A percentile compares a stretch with the other conserved stretches of the same genome.
Conservation (phyloP, 2,797 vertebrate genomes). For the Triplophysa yarkandensis region DNA sequence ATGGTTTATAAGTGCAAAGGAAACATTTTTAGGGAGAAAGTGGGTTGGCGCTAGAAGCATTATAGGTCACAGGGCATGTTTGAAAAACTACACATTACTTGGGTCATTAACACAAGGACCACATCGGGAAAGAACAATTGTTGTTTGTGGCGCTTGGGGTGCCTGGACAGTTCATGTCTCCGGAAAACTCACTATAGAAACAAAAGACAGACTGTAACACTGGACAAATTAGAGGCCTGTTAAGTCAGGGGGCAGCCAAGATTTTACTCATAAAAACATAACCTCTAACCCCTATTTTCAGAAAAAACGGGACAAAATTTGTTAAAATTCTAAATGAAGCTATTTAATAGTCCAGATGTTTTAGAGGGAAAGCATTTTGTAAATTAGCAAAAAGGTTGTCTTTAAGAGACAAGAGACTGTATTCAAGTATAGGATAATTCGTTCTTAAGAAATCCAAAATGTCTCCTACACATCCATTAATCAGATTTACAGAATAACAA, state of each 20-base stretch:
- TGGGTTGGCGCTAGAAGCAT: conserved; percentile 6
- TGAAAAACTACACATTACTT: conserved; percentile 41
- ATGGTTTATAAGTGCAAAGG: background rate
- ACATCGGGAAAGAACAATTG: conserved; percentile 46
- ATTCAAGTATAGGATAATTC: background rate
- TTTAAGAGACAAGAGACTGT: background rate
- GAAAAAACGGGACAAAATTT: conserved; percentile 10
- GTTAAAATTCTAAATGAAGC: background rate
- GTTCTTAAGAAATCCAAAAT: conserved; percentile 21
- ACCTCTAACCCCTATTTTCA: background rate
- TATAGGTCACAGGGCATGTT: conserved; percentile 51
- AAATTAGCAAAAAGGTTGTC: background rate
- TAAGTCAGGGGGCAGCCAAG: conserved; percentile 24
- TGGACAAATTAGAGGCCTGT: conserved; percentile 18
- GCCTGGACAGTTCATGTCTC: conserved; percentile 34
- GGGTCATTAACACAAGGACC: conserved; percentile 34
- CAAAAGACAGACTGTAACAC: conserved; percentile 46
- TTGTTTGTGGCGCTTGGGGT: conserved; percentile 45
- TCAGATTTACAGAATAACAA: conserved; percentile 42
- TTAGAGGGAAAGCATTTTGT: background rate
- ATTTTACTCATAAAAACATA: conserved; percentile 11
- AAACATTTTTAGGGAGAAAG: conserved; percentile 38
- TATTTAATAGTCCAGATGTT: conserved; percentile 12
- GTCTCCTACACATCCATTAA: conserved; percentile 17
- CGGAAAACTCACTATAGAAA: conserved; percentile 32